phyloP scores from a whole-genome alignment of 2,888 invertebrate genomes.

The Orthosia gracilis region DNA sequence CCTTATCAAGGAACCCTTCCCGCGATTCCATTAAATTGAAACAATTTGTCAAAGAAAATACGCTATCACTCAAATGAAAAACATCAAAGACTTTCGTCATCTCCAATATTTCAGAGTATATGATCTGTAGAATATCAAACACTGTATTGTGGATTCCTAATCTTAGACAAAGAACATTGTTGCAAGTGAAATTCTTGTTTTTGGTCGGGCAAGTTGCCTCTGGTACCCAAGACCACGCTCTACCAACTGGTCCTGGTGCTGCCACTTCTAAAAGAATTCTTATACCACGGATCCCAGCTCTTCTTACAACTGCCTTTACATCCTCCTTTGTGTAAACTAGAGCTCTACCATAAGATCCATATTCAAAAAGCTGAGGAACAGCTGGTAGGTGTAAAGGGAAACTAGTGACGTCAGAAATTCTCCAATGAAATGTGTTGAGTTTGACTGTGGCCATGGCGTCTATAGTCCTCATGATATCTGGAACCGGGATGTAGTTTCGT shows the following conservation, averaged over 20 bases:
- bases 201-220: conserved; percentile 85
- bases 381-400: conserved; percentile 95
- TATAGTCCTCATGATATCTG: conserved; percentile 93
- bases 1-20: conserved; percentile 93
- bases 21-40: conserved; percentile 93
- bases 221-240: conserved; percentile 95
- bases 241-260: conserved; percentile 96
- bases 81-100: conserved; percentile 94
- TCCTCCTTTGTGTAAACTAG: conserved; percentile 93
- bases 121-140: conserved; percentile 92
- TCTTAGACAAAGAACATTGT: conserved; percentile 95
- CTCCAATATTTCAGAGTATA: conserved; percentile 94
- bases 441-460: conserved; percentile 97
- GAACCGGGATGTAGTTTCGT: conserved; percentile 95
- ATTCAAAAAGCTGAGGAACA: conserved; percentile 93
- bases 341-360: conserved; percentile 95
- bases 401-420: conserved; percentile 96
- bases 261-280: conserved; percentile 97
- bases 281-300: conserved; percentile 95
- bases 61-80: conserved; percentile 95
- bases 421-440: conserved; percentile 98
- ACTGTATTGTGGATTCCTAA: conserved; percentile 93
- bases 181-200: conserved; percentile 84
- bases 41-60: conserved; percentile 93
- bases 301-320: conserved; percentile 93